These are phyloP conservation scores for Herpetotheres cachinnans DNA, from an alignment of 2,113 vertebrate species.

Conservation along the genomic window DNA sequence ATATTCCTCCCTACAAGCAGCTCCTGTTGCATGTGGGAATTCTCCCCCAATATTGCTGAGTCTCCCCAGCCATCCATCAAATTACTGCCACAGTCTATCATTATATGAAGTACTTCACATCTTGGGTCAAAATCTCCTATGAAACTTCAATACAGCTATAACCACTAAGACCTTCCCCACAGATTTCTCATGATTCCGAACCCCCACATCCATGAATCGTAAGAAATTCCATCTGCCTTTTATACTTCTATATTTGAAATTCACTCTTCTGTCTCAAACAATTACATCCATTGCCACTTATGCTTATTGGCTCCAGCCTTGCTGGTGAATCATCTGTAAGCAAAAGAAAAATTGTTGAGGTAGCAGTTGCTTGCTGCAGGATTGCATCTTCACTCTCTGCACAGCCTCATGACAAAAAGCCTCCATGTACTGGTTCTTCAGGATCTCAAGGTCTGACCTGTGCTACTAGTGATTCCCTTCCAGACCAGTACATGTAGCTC, in stretches of 20 bases:
- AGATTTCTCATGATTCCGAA: background rate
- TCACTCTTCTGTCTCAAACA: background rate
- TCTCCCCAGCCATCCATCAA: background rate
- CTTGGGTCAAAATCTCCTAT: background rate
- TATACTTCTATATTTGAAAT: background rate
- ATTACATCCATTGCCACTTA: background rate
- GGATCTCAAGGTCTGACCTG: background rate
- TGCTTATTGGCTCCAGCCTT: background rate
- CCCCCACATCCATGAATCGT: background rate
- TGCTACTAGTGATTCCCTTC: background rate
- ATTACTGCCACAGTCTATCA: background rate
- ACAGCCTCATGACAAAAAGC: background rate
- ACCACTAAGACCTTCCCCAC: background rate
- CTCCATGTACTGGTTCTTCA: background rate
- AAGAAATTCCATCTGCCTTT: background rate
- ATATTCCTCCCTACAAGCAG: background rate
- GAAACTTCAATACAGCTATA: background rate
- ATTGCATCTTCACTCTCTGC: background rate
- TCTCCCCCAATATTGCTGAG: background rate
- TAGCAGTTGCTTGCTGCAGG: background rate
- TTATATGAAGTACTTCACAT: background rate
- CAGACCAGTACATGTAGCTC: background rate
- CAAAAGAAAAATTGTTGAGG: background rate
- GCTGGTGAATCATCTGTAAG: conserved; percentile 7
- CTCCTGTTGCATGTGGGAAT: background rate